Percentiles rank a stretch among this genome's conserved stretches.
These are phyloP conservation scores for Cantharis rustica DNA, from an alignment of 2,888 invertebrate species.

Conservation along the genomic window DNA sequence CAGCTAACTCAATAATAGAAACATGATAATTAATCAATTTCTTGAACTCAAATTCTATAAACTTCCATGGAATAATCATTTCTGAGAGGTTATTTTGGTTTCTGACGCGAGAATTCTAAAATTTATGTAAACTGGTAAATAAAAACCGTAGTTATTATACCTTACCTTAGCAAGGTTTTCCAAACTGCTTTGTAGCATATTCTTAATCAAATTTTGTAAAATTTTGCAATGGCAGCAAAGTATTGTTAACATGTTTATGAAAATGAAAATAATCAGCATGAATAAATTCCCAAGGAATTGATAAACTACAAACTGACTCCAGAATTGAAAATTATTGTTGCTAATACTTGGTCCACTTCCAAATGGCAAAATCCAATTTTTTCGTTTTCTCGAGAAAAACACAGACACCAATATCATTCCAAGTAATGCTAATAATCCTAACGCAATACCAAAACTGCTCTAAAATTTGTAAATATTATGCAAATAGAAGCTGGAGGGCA, in stretches of 20 bases:
- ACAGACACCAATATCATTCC: not conserved
- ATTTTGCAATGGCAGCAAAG: not conserved
- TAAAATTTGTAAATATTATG: not conserved
- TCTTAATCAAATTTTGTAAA: not conserved
- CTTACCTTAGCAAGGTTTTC: not conserved
- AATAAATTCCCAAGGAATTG: not conserved
- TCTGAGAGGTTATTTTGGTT: not conserved
- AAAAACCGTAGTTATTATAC: not conserved
- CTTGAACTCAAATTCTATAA: not conserved
- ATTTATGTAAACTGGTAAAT: not conserved
- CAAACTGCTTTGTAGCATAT: not conserved
- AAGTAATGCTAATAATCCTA: not conserved
- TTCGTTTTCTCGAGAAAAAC: not conserved
- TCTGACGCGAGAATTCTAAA: not conserved
- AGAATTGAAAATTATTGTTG: not conserved
- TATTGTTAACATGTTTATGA: not conserved
- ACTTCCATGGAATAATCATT: not conserved
- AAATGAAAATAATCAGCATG: not conserved
- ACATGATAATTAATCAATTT: not conserved
- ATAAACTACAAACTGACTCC: not conserved
- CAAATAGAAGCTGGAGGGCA: not conserved
- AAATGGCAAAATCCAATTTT: not conserved
- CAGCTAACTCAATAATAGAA: not conserved
- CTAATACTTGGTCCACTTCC: not conserved
- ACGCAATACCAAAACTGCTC: not conserved